These are phyloP conservation scores for Fringilla coelebs DNA, from an alignment of 2,797 vertebrate genomes.

Conservation along the genomic window DNA sequence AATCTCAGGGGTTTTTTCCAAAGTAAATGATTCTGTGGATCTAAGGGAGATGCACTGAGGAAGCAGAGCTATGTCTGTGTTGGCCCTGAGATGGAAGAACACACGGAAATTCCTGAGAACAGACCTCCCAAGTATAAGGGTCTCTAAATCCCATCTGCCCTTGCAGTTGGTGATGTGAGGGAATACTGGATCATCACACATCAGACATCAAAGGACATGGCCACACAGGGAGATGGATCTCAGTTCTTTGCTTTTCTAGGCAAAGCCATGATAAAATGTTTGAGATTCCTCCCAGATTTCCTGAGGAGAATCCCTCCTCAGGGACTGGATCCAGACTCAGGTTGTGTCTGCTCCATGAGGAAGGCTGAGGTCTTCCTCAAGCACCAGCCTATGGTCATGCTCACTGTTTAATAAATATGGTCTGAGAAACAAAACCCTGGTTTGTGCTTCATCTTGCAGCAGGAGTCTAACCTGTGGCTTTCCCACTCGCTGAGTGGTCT, in stretches of 20 bases:
- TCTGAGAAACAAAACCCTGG: not conserved
- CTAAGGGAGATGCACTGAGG: not conserved
- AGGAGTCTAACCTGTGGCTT: not conserved
- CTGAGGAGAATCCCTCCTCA: no score
- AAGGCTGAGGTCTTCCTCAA: not conserved
- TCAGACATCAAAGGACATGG: not conserved
- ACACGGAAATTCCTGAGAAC: not conserved
- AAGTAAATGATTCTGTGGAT: not conserved
- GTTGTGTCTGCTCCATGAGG: not conserved
- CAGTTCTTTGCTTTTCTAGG: not conserved
- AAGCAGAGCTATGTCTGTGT: not conserved
- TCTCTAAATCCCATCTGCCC: not conserved
- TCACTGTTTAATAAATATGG: not conserved
- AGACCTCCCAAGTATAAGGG: not conserved
- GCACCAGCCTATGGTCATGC: not conserved
- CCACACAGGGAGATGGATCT: not conserved
- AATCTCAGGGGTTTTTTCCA: not conserved
- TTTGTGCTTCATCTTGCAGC: not conserved
- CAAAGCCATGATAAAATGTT: not conserved
- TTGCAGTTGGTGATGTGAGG: not conserved
- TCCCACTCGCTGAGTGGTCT: not conserved
- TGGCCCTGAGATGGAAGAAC: not conserved
- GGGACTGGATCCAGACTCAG: not conserved
- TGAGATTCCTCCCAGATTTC: not conserved
- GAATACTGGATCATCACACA: not conserved